Evolutionary conservation across 2,113 vertebrate genomes (phyloP).

Genomic region (Apteryx owenii): DNA sequence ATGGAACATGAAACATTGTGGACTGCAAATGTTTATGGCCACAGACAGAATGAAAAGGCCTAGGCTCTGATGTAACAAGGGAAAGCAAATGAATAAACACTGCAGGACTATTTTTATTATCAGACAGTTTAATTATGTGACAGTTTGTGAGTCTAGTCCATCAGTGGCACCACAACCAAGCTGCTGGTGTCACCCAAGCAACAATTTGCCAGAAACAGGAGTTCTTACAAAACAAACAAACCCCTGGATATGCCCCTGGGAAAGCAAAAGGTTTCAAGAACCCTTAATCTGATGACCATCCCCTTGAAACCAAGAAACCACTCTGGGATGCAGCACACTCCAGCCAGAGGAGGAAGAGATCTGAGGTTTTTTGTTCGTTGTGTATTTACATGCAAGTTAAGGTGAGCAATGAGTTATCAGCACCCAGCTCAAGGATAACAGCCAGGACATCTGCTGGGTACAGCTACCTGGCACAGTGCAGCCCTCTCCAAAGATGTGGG

Average conservation of each 20-base stretch:
- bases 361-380: not conserved
- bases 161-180: not conserved
- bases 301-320: not conserved
- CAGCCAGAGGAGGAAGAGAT: not conserved
- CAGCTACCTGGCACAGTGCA: not conserved
- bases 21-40: conserved; percentile 50
- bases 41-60: conserved; percentile 9
- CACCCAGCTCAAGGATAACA: not conserved
- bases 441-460: not conserved
- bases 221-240: conserved; percentile 20
- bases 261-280: conserved; percentile 18
- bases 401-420: not conserved
- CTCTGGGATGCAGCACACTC: not conserved
- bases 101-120: conserved; percentile 42
- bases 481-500: not conserved
- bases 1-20: not conserved
- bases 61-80: not conserved
- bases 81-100: conserved; percentile 55
- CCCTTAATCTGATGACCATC: conserved; percentile 32
- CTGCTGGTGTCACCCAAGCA: conserved; percentile 37
- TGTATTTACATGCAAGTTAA: not conserved
- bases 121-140: conserved; percentile 52
- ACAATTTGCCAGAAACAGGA: conserved; percentile 2
- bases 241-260: not conserved
- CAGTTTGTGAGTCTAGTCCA: conserved; percentile 17